Evolutionary conservation across 2,113 vertebrate species (phyloP), one percentile per base, ranked within the genome.

Genomic region (Rhinichthys klamathensis): DNA sequence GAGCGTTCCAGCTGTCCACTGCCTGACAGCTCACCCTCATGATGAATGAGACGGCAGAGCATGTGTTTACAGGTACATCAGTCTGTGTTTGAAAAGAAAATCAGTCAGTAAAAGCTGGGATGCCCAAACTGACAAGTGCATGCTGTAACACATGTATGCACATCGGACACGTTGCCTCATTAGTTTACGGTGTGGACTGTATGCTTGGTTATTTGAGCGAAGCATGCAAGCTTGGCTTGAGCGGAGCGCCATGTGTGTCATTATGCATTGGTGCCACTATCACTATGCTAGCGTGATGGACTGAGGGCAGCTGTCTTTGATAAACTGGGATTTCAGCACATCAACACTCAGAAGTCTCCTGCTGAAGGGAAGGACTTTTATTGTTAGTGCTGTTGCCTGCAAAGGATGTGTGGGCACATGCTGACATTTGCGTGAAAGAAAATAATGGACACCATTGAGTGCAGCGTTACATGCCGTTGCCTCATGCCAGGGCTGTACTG

Each of bases 381-480:
- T 12, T 13, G 30, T 6, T 23, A 79, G 35, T n/a, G 4, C 21
- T 80, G 70, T 76, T 72, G 58, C 51, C 49, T 87, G 38, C 84
- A 76, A 32, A 84, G 83, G 30, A 56, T 84, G 78, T 51, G n/a
- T 80, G 44, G 54, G 46, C n/a, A 32, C 44, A 72, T 69, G 60
- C 18, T 8, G n/a, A 5, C 78, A 79, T 85, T 73, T 84, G 41
- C 32, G 7, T 54, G 25, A 88, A 84, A 89, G 61, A 58, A 38
- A 46, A 81, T 23, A 76, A 88, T 76, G 83, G 88, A 90, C 88
- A 88, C 72, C 10, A 58, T 15, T 77, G 70, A 61, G 73, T 0
- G 13, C 11, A 44, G 30, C 2, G 16, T 75, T 54, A 51, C 16
- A 76, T 23, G 18, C 58, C 38, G 23, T 69, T 23, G 35, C n/a